Conservation (phyloP, 1,140 invertebrate genomes). For the Ruditapes philippinarum region DNA sequence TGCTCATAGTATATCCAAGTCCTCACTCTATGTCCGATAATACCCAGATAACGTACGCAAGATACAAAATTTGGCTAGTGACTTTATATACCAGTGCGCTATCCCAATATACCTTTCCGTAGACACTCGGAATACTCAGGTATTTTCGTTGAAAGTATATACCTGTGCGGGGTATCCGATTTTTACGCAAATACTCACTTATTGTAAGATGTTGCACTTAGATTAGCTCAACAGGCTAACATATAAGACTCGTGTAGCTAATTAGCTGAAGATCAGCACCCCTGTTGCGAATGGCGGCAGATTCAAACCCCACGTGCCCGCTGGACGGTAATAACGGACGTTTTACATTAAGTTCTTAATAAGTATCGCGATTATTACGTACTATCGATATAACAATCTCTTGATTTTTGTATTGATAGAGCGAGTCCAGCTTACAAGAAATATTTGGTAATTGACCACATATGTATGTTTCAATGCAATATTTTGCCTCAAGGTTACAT, state of each 20-base stretch:
- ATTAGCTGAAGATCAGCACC: background rate
- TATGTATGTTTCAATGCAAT: too few relatives aligned
- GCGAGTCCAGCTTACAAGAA: background rate
- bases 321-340: background rate
- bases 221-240: slow-evolving; percentile 38
- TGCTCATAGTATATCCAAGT: slow-evolving; percentile 49
- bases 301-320: slow-evolving; percentile 4
- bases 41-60: slow-evolving; percentile 59
- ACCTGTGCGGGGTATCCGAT: slow-evolving; percentile 26
- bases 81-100: slow-evolving; percentile 56
- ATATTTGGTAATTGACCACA: background rate
- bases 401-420: background rate
- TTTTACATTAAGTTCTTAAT: background rate
- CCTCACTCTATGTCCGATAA: slow-evolving; percentile 56
- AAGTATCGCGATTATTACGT: background rate
- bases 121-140: slow-evolving; percentile 55
- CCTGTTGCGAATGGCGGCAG: slow-evolving; percentile 16
- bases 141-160: slow-evolving; percentile 26
- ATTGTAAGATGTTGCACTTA: slow-evolving; percentile 25
- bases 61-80: slow-evolving; percentile 50
- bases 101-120: slow-evolving; percentile 53
- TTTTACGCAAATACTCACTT: slow-evolving; percentile 10
- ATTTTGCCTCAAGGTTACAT: too few relatives aligned
- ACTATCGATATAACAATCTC: background rate
- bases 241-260: slow-evolving; percentile 29